Base-by-base conservation (phyloP, 2,113 vertebrate species). In the Arothron firmamentum region DNA sequence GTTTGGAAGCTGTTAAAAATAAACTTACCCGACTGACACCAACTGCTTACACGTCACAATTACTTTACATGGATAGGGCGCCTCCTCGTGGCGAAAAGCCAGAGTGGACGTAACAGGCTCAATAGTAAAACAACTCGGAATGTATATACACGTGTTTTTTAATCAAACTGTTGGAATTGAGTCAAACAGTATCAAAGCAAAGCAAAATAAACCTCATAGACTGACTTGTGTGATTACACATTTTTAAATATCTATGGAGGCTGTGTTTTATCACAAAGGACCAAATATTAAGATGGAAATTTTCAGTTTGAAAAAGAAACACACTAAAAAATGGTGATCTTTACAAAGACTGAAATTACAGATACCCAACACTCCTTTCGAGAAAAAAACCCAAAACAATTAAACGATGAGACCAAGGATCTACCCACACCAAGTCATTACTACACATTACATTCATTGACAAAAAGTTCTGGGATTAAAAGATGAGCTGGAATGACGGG, bases 401-500 rank as follows among this genome's bases (percentile, higher is more conserved):
- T 55, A 61, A 51, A 80, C 64, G 69, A 57, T 71, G 70, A 68
- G 78, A 74, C 78, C 25, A 18, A 72, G 38, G 8, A 59, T 66
- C 64, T 77, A 73, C 56, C 68, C 31, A 70, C 60, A 74, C 57
- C 59, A 77, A 41, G 62, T 75, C 50, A 64, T 38, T 73, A 70
- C 70, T 79, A 84, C 78, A 81, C 72, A 57, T 48, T 81, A 83
- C 59, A 80, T 85, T 79, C 71, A 74, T 70, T 18, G 53, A 81
- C 70, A 70, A 57, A 74, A 75, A 77, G 23, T 34, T 62, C 60
- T 11, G 56, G 72, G 45, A 67, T 55, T 23, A 28, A 5, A 68
- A 59, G 65, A 45, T 74, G 55, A 81, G 72, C 67, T 84, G 88
- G 88, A 90, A 90, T 88, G 84, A 66, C 64, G 75, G 75, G 61